Evolutionary conservation across 2,113 vertebrate genomes (phyloP), one percentile per base, ranked within the genome.

Genomic region (Arothron firmamentum): DNA sequence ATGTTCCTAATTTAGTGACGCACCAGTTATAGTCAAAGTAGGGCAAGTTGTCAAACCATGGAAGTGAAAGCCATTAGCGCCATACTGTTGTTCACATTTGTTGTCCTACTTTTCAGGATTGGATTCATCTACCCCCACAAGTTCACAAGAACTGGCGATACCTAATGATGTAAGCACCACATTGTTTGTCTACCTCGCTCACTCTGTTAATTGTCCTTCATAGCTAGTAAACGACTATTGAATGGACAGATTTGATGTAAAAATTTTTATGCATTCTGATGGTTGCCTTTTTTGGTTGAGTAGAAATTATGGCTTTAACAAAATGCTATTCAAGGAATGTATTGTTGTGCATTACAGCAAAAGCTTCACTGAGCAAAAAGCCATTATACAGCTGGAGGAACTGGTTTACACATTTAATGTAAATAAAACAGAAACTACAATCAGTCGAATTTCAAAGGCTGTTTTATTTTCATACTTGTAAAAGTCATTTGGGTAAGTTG

Each of bases 121-220:
- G 90, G 94, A 96, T 88, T 87, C 89, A 73, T 91, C 90, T 71
- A 85, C 91, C 86, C 89, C 92, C 84, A 92, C 93, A 84, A 94
- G 91, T 91, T 95, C 94, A 91, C 93, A 96, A 79, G 94, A 96
- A 85, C 90, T 96, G 90, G 94, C 92, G 78, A 94, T 96, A 90
- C 94, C 94, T 84, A 96, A 95, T 88, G 94, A 96, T 90, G 94
- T 96, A 93, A 95, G 94, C 92, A 70, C 48, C 55, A 69, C 71
- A 67, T 51, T 74, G 52, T 84, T 83, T 78, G 60, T 71, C 17
- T 72, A 74, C 58, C 56, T 25, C 25, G 3, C 57, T 62, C 28
- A 13, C 62, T 8, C 38, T 4, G 42, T 17, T 56, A 54, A 75
- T 69, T 57, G 70, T 58, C 28, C 56, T 46, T 63, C 46, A 58